Percentiles rank a stretch among this genome's conserved stretches.
Evolutionary conservation across 2,113 vertebrate species (phyloP).

Genomic region (Oncorhynchus tshawytscha): DNA sequence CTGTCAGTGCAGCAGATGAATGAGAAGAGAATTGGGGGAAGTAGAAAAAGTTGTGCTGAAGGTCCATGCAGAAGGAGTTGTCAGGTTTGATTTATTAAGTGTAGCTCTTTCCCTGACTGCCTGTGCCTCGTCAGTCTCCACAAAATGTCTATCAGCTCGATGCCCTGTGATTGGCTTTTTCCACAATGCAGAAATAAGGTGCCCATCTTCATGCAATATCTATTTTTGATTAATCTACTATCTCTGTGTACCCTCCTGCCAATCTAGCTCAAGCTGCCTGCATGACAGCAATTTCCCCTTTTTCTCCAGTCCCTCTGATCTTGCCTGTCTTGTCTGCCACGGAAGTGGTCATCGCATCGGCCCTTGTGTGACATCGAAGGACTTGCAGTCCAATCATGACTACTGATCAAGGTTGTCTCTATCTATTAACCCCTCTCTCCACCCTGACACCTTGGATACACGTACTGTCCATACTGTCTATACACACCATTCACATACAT

Average conservation of each 20-base stretch:
- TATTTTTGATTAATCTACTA: conserved; percentile 55
- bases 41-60: conserved; percentile 68
- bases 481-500: too few species aligned
- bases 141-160: conserved; percentile 69
- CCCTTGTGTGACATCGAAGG: not conserved
- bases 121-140: conserved; percentile 68
- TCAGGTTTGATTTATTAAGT: conserved; percentile 85
- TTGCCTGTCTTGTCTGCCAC: not conserved
- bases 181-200: conserved; percentile 48
- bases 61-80: conserved; percentile 72
- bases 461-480: too few species aligned
- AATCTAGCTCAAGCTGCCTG: not conserved
- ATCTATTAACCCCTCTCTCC: not conserved
- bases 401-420: not conserved
- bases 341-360: not conserved
- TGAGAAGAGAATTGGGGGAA: conserved; percentile 42
- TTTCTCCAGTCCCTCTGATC: not conserved
- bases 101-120: conserved; percentile 64
- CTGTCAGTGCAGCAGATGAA: conserved; percentile 1
- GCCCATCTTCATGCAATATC: conserved; percentile 36
- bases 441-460: not conserved
- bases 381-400: not conserved
- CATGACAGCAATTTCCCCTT: not conserved
- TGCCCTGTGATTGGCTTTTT: conserved; percentile 53
- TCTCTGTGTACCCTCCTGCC: conserved; percentile 16